A percentile compares a stretch with the other conserved stretches of the same genome.
phyloP scores from a whole-genome alignment of 2,113 vertebrate species.

The Pelvicachromis taeniatus region DNA sequence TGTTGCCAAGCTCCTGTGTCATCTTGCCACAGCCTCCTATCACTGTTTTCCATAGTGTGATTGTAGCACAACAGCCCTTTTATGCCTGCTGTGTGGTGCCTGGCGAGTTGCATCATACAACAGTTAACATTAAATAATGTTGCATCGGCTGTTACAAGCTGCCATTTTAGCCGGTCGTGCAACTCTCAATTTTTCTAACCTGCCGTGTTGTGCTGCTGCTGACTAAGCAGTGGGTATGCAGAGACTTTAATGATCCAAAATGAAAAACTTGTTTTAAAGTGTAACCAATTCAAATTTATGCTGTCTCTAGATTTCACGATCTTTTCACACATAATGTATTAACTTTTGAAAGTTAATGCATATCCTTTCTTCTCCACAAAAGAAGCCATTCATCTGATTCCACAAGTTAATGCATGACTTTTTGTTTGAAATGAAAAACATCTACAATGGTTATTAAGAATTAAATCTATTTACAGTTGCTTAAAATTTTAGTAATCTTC shows the following conservation, averaged over 20 bases:
- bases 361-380: background rate
- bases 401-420: background rate
- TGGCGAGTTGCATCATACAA: background rate
- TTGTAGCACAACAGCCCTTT: background rate
- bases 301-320: background rate
- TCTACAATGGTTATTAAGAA: background rate
- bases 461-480: background rate
- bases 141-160: background rate
- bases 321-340: background rate
- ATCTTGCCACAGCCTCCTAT: background rate
- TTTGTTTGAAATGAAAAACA: background rate
- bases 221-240: background rate
- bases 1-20: background rate
- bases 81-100: background rate
- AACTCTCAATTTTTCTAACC: background rate
- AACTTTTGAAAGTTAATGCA: background rate
- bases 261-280: background rate
- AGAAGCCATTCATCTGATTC: background rate
- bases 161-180: background rate
- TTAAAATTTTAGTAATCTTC: background rate
- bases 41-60: background rate
- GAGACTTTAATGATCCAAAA: background rate
- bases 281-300: background rate
- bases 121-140: background rate
- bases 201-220: background rate